Evolutionary conservation across 2,113 vertebrate species (phyloP).

Genomic region (Upupa epops): DNA sequence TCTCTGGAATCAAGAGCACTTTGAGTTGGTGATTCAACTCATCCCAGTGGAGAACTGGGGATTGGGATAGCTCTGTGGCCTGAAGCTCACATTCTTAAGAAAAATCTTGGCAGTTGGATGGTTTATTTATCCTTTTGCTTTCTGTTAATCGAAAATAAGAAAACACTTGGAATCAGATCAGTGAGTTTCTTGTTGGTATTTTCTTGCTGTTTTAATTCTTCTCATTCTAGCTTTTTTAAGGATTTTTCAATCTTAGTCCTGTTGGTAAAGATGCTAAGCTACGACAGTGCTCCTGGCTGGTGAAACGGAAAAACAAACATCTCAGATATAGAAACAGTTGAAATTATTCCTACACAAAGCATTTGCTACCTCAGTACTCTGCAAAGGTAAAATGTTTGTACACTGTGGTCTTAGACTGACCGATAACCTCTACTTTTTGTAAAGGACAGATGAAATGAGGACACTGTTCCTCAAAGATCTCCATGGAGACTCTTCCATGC

Average conservation of each 20-base stretch:
- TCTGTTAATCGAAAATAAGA: neutral
- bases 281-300: neutral
- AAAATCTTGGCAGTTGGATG: neutral
- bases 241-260: neutral
- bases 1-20: neutral
- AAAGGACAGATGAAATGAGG: neutral
- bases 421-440: neutral
- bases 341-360: neutral
- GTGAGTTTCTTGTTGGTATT: neutral
- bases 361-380: neutral
- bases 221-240: neutral
- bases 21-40: neutral
- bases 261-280: neutral
- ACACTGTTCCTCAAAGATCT: neutral
- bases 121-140: neutral
- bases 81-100: neutral
- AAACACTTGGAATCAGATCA: neutral
- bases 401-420: neutral
- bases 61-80: neutral
- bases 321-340: neutral
- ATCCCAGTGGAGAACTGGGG: too few species aligned
- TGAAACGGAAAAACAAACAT: neutral
- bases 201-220: neutral
- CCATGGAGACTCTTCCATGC: fast-evolving
- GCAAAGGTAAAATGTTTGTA: neutral